Percentiles rank a stretch among this genome's conserved stretches.
Conservation (phyloP, 2,113 vertebrate genomes). For the Protobothrops flavoviridis region DNA sequence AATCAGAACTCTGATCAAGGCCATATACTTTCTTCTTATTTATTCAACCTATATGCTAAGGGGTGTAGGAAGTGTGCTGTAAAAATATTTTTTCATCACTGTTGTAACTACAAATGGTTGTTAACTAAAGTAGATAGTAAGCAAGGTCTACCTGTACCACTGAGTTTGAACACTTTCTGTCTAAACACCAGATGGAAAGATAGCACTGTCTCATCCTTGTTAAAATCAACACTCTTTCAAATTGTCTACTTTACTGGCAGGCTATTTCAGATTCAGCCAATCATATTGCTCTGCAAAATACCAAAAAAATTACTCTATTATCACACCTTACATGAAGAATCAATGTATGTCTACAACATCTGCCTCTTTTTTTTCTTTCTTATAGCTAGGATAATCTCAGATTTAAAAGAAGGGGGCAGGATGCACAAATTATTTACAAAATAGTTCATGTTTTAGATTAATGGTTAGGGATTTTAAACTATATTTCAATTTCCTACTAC, state of each 20-base stretch:
- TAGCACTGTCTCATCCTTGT: background rate
- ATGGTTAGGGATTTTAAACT: slow-evolving; percentile 1
- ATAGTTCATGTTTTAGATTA: slow-evolving; percentile 24
- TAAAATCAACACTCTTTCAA: background rate
- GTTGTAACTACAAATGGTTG: background rate
- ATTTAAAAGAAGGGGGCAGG: background rate
- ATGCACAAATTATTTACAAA: slow-evolving; percentile 25
- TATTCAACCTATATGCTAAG: background rate
- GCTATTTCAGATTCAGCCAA: background rate
- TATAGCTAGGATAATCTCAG: background rate
- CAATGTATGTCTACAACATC: slow-evolving; percentile 2
- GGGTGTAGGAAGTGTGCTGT: background rate
- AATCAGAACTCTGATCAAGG: background rate
- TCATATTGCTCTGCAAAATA: background rate
- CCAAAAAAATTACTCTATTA: slow-evolving; percentile 11
- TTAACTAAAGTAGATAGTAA: background rate
- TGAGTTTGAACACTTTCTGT: background rate
- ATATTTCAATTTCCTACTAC: background rate
- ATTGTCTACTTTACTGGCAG: background rate
- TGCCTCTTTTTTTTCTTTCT: slow-evolving; percentile 1
- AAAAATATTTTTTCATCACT: background rate
- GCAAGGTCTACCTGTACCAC: background rate
- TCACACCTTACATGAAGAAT: slow-evolving; percentile 2
- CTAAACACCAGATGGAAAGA: background rate
- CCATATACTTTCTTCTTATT: background rate